A percentile compares a stretch with the other conserved stretches of the same genome.
These are phyloP conservation scores for Perognathus longimembris DNA, from an alignment of 2,113 vertebrate genomes.

Conservation along the genomic window DNA sequence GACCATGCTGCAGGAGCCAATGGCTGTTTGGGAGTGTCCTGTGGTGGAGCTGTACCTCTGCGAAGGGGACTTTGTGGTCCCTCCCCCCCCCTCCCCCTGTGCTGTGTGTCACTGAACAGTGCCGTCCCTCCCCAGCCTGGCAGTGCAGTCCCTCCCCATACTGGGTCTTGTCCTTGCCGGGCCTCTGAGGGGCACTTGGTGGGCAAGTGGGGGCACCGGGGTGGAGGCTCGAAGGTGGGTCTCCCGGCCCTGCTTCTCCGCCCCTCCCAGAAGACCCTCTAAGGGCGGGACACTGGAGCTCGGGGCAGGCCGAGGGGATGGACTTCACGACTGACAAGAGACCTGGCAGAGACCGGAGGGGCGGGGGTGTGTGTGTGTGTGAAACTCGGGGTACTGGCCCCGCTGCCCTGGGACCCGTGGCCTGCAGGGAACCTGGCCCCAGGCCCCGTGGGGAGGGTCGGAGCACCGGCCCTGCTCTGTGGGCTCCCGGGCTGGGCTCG, in stretches of 20 bases:
- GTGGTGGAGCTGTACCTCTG: not conserved
- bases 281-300: slow-evolving; percentile 60
- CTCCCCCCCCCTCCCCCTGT: no score
- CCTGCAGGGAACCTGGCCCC: not conserved
- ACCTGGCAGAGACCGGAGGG: not conserved
- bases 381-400: not conserved
- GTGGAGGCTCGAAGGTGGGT: no score
- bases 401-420: rapidly evolving
- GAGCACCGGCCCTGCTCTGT: not conserved
- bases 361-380: not conserved
- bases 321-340: slow-evolving; percentile 81
- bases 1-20: not conserved
- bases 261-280: no score
- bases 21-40: not conserved
- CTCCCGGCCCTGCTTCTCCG: not conserved
- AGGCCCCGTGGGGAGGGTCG: not conserved
- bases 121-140: not conserved
- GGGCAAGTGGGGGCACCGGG: not conserved
- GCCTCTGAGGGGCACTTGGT: not conserved
- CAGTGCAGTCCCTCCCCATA: not conserved
- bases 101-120: not conserved
- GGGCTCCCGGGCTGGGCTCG: no score
- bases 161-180: not conserved
- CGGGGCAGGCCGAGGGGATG: slow-evolving; percentile 72
- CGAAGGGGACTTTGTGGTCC: not conserved